Evolutionary conservation across 2,113 vertebrate species (phyloP), one percentile per base, ranked within the genome.

Genomic region (Anser cygnoides): DNA sequence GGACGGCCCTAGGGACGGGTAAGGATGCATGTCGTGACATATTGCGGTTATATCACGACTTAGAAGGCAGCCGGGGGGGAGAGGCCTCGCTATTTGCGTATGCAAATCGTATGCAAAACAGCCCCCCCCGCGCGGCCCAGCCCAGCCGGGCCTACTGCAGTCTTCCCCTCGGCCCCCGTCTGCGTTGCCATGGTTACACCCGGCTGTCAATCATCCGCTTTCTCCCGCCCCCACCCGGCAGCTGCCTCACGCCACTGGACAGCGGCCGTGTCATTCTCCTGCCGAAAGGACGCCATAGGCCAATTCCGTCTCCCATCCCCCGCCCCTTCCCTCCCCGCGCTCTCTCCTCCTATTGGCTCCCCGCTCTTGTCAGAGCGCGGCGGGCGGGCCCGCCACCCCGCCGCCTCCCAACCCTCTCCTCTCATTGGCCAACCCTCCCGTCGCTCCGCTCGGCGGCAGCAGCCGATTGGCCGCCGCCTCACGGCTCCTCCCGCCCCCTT

Each of bases 361-460:
- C 8, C 2, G 35, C 26, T 0, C n/a, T 44, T 73, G 86, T 80
- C 22, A 1, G 10, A 41, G 3, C 11, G 52, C 9, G 13, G 54
- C 17, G 6, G 70, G 29, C 1, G 44, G n/a, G 23, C 11, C 15
- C 15, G 3, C 20, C 6, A 25, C 11, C 2, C 43, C 12, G 5
- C 58, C 2, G 19, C 35, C 26, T 2, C 2, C 3, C 11, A 1
- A 16, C 23, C 1, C 2, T 17, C 3, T 3, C 1, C 31, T 61
- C 3, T 57, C 18, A 86, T 88, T 92, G 81, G 84, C 5, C 0
- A 2, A 16, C 0, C 1, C 17, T 2, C 23, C 37, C 37, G 87
- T 89, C 93, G 23, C 37, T 96, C 74, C 2, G 10, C 2, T 2
- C 25, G 3, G 3, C 26, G 3, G 9, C 6, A 22, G 3, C 13